Evolutionary conservation across 2,888 invertebrate species (phyloP), one percentile per base, ranked within the genome.

Genomic region (Chymomyza procnemis): DNA sequence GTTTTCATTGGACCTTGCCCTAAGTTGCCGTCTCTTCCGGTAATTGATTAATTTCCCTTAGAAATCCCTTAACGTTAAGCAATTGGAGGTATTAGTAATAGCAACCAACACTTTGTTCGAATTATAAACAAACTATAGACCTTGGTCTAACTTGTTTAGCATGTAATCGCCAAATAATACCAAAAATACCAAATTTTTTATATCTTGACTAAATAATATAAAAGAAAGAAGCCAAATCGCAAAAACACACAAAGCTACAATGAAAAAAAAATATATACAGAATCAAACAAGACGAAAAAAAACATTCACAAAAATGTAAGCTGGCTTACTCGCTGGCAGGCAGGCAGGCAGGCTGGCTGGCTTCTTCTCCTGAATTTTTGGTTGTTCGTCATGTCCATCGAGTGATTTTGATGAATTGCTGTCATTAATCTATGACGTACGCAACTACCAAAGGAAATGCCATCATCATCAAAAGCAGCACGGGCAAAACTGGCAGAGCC

Each of bases 361-460:
- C 69, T 72, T 69, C 78, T 79, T 76, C 83, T 68, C 63, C 69
- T 79, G 87, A 85, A 85, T 80, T 89, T 83, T 88, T 71, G 80
- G 82, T 72, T 83, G 78, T 81, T 89, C 89, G 89, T 89, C 89
- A 89, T 91, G 90, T 91, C 90, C 90, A 91, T 91, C 91, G 90
- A 90, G 89, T 90, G 90, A 90, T 90, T 88, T 90, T 90, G 90
- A 90, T 89, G 89, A 85, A 90, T 90, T 88, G 89, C 84, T 82
- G 88, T 87, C 91, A 91, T 91, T 91, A 91, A 91, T 91, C 91
- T 91, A 91, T 91, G 91, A 91, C 91, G 91, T 90, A 90, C 90
- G 89, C 90, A 90, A 89, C 90, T 91, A 88, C 88, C 89, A 87
- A 85, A 86, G 88, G 86, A 86, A 86, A 88, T 87, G 86, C 85